Evolutionary conservation across 1,140 invertebrate genomes (phyloP), one percentile per base, ranked within the genome.

Genomic region (Cherax destructor): DNA sequence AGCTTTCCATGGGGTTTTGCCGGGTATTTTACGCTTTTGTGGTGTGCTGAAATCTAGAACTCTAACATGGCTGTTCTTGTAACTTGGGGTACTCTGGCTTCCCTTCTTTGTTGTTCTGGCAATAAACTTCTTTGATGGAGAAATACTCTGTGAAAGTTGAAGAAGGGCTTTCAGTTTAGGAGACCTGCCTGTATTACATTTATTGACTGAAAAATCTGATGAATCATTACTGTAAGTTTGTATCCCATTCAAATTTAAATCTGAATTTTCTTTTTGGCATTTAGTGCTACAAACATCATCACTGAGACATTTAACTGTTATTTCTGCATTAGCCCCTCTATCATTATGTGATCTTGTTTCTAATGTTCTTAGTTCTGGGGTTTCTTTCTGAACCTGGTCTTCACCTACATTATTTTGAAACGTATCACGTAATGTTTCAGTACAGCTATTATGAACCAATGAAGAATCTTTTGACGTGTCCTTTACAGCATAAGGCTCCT

Each of bases 51-150:
- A 91, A 52, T 91, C 89, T 13, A 91, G 61, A 30, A 65, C 89
- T 30, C 89, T 91, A n/a, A 91, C 77, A 52, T 91, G 89, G 30
- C 83, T 91, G 61, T 56, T 91, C 59, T 91, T 91, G 49, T 56
- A 76, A 24, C 89, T 91, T 79, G 89, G 89, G 7, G 89, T 86
- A 41, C 89, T 91, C 76, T 86, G 89, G 30, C 89, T 91, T 6
- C 89, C 89, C 59, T 83, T 84, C 72, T 80, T 91, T 13, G 72
- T 86, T 10, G 61, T 91, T 47, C 49, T 56, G 9, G 77, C 56
- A 13, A 80, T n/a, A 11, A 50, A 59, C 24, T 69, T 91, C 79
- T 83, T 89, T 50, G 89, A 49, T 59, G 89, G 89, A 4, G 89
- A 91, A 41, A 91, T 65, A 74, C 89, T 85, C 76, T 69, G 47